Conservation (phyloP, 2,113 vertebrate species). For the Carassius auratus region DNA sequence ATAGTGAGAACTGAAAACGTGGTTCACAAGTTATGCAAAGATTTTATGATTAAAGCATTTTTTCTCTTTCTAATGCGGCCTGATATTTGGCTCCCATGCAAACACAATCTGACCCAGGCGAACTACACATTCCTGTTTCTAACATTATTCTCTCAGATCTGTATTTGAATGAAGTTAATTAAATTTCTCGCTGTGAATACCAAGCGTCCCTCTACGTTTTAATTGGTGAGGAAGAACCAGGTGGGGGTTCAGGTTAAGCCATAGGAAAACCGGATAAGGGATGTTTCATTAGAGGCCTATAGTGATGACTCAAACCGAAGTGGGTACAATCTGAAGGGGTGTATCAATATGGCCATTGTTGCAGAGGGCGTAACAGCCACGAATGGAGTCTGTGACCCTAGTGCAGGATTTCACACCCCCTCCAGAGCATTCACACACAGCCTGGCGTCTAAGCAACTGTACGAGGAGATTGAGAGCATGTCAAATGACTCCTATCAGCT, state of each 20-base stretch:
- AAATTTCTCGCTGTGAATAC: conserved; percentile 40
- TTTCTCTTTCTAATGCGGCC: background rate
- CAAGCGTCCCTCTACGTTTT: conserved; percentile 36
- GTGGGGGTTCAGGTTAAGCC: conserved; percentile 31
- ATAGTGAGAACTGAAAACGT: conserved; percentile 7
- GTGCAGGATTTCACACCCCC: conserved; percentile 44
- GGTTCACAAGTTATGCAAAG: conserved; percentile 14
- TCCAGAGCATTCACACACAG: conserved; percentile 36
- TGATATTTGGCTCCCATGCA: conserved; percentile 13
- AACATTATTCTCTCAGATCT: conserved; percentile 34
- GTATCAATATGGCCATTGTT: conserved; percentile 58
- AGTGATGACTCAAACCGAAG: conserved; percentile 38
- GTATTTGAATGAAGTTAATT: conserved; percentile 39
- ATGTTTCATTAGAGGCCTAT: conserved; percentile 38
- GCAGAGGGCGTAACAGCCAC: conserved; percentile 22
- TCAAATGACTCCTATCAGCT: background rate
- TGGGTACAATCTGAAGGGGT: conserved; percentile 46
- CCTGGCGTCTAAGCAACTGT: conserved; percentile 43
- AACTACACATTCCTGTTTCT: conserved; percentile 6
- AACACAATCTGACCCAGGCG: background rate
- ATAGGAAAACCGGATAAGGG: conserved; percentile 22
- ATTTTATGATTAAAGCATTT: conserved; percentile 11
- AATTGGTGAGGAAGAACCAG: conserved; percentile 36
- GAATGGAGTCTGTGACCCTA: conserved; percentile 31
- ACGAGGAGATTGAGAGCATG: background rate